These are phyloP conservation scores for Stegodyphus dumicola DNA, from an alignment of 1,140 invertebrate species.

Conservation along the genomic window DNA sequence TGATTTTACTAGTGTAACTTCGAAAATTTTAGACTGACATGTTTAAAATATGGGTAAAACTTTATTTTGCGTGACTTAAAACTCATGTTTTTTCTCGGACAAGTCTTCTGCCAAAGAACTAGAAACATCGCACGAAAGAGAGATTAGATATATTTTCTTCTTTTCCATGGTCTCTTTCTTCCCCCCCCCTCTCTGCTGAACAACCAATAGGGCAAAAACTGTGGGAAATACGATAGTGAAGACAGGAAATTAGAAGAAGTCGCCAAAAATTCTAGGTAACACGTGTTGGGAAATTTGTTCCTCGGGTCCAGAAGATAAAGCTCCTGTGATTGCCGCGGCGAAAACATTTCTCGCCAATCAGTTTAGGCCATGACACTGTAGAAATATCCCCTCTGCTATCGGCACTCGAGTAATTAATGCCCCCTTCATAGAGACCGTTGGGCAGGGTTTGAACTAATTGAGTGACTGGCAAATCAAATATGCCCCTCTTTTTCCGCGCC, in stretches of 20 bases:
- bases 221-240: too few species aligned
- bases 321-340: slow-evolving; percentile 14
- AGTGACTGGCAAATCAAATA: slow-evolving; percentile 56
- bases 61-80: too few species aligned
- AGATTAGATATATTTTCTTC: too few species aligned
- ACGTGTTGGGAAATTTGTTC: slow-evolving; percentile 57
- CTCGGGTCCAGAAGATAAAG: slow-evolving; percentile 23
- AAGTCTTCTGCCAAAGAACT: too few species aligned
- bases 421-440: slow-evolving; percentile 49
- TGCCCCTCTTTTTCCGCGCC: slow-evolving; percentile 6
- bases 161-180: too few species aligned
- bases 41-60: too few species aligned
- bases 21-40: too few species aligned
- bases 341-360: slow-evolving; percentile 46
- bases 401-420: slow-evolving; percentile 50
- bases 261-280: slow-evolving; percentile 35
- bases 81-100: too few species aligned
- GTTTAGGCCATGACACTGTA: slow-evolving; percentile 49
- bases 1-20: too few species aligned
- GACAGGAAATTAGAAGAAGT: slow-evolving; percentile 50
- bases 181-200: neutral
- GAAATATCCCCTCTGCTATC: slow-evolving; percentile 17
- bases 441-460: too few species aligned
- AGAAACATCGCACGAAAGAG: too few species aligned
- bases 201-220: neutral